phyloP scores from a whole-genome alignment of 2,888 invertebrate genomes.

The Machimus rusticus region DNA sequence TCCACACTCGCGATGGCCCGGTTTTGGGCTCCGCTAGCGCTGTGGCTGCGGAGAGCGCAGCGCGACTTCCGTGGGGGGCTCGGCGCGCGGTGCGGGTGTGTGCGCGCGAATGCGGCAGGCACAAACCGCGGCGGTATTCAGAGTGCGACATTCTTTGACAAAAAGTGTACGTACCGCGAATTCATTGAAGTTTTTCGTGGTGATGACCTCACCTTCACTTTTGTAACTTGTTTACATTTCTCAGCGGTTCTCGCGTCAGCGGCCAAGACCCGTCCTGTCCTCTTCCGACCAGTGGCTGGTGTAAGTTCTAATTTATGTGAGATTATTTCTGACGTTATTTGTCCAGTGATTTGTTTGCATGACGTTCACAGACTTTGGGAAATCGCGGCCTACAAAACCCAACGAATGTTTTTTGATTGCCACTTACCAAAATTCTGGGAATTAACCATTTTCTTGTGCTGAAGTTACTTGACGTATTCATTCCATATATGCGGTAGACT shows the following conservation, averaged over 20 bases:
- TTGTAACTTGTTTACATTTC: constrained; percentile 39
- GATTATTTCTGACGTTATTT: background rate
- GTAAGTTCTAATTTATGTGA: background rate
- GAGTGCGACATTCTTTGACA: constrained; percentile 41
- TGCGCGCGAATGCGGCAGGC: background rate
- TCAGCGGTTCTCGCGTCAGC: constrained; percentile 2
- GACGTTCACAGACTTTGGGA: background rate
- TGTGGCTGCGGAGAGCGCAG: background rate
- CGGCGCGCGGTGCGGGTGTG: background rate
- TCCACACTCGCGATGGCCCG: background rate
- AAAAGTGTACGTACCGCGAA: constrained; percentile 41
- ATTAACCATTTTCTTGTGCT: background rate
- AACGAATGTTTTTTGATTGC: background rate
- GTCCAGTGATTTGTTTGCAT: background rate
- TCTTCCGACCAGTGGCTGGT: background rate
- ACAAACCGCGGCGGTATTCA: constrained; percentile 2
- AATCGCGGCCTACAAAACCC: background rate
- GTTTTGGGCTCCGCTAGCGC: background rate
- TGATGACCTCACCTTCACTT: constrained; percentile 49
- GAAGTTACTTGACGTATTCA: background rate
- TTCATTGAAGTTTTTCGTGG: constrained; percentile 45
- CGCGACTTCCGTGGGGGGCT: background rate
- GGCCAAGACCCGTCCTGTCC: background rate
- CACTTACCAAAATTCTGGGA: background rate
- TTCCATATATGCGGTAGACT: background rate